phyloP scores from a whole-genome alignment of 1,140 invertebrate genomes.

The Hylaeus anthracinus region DNA sequence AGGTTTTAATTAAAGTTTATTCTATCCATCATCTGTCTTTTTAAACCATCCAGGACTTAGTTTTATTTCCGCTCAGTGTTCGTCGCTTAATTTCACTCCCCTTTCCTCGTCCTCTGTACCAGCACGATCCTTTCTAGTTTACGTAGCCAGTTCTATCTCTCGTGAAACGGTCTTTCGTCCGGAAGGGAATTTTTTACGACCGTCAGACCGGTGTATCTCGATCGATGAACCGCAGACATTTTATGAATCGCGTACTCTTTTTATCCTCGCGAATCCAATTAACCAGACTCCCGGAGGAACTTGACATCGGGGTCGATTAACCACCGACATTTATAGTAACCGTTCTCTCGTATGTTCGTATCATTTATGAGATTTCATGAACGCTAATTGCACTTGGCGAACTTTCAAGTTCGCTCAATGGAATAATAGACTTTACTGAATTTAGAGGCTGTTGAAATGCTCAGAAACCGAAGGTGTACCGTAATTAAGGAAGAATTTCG shows the following conservation, averaged over 20 bases:
- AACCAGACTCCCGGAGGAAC: not conserved
- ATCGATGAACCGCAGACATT: not conserved
- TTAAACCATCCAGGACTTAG: conserved; percentile 46
- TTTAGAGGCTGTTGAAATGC: too few species aligned
- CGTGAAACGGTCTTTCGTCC: too few species aligned
- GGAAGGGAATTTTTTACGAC: not conserved
- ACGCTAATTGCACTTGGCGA: not conserved
- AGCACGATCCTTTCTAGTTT: not conserved
- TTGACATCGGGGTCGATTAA: not conserved
- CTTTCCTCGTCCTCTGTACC: not conserved
- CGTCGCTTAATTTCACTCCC: conserved; percentile 20
- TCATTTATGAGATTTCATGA: conserved; percentile 1
- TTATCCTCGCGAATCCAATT: conserved; percentile 12
- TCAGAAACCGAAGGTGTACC: not conserved
- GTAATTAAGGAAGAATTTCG: too few species aligned
- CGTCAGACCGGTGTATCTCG: not conserved
- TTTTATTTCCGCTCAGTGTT: conserved; percentile 54
- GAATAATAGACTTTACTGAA: too few species aligned
- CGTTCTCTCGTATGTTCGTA: too few species aligned
- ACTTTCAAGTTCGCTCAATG: not conserved
- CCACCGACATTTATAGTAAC: not conserved
- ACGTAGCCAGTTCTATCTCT: not conserved
- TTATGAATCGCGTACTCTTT: conserved; percentile 11
- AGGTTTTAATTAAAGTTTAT: conserved; percentile 63
- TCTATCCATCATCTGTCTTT: conserved; percentile 59